Conservation (phyloP, 2,113 vertebrate genomes). For the Hoplias malabaricus region DNA sequence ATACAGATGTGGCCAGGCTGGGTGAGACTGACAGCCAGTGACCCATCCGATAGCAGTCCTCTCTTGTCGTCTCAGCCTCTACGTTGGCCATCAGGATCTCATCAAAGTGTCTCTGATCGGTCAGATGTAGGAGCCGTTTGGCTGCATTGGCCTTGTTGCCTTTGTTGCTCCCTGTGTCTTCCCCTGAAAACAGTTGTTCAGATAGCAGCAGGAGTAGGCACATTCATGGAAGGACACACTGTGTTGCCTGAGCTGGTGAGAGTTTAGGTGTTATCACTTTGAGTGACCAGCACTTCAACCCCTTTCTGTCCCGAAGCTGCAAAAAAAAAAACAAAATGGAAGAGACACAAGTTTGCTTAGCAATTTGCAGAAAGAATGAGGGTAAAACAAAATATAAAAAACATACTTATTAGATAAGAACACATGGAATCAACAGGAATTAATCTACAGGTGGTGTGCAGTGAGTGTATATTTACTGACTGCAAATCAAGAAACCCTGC, state of each 20-base stretch:
- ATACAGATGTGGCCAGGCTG: constrained; percentile 20
- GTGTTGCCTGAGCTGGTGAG: constrained; percentile 38
- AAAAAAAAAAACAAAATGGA: too few species aligned
- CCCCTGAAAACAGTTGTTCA: constrained; percentile 44
- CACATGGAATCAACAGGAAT: too few species aligned
- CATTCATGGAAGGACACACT: constrained; percentile 54
- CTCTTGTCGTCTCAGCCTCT: neutral
- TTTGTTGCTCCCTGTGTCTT: constrained; percentile 41
- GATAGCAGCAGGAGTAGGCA: constrained; percentile 61
- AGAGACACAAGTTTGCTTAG: neutral
- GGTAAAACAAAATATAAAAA: neutral
- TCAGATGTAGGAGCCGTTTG: constrained; percentile 22
- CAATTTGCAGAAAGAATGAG: neutral
- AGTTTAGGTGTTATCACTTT: constrained; percentile 72
- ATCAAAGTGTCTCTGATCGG: constrained; percentile 31
- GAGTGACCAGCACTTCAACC: constrained; percentile 79
- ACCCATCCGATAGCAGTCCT: neutral
- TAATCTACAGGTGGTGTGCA: too few species aligned
- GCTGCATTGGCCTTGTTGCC: constrained; percentile 3
- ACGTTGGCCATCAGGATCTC: neutral
- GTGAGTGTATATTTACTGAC: too few species aligned
- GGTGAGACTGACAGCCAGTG: neutral
- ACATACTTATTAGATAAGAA: too few species aligned
- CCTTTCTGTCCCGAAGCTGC: constrained; percentile 82
- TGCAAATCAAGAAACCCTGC: too few species aligned